These are phyloP conservation scores for Gambusia affinis DNA, from an alignment of 2,113 vertebrate genomes.

Conservation along the genomic window DNA sequence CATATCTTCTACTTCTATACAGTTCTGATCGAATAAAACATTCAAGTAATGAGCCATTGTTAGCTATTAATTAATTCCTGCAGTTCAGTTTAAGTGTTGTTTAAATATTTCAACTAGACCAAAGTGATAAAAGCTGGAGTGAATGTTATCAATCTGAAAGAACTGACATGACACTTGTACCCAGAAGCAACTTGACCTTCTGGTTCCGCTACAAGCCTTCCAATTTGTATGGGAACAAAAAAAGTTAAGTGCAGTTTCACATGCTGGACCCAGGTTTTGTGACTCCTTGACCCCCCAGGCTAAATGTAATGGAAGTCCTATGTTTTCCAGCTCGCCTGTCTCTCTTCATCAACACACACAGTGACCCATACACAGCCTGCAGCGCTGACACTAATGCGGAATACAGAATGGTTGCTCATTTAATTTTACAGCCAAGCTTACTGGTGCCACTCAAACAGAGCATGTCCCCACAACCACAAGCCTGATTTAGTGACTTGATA, in stretches of 20 bases:
- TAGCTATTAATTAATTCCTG: neutral
- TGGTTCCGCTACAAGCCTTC: conserved; percentile 11
- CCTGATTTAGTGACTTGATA: conserved; percentile 28
- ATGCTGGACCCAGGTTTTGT: conserved; percentile 1
- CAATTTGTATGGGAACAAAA: neutral
- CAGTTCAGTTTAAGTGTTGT: neutral
- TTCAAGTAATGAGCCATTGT: neutral
- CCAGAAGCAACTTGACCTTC: conserved; percentile 10
- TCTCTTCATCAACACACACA: conserved; percentile 60
- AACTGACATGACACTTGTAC: neutral
- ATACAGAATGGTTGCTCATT: conserved; percentile 44
- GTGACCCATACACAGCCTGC: conserved; percentile 50
- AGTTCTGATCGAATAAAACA: neutral
- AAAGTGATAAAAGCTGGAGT: neutral
- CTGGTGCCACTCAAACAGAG: conserved; percentile 47
- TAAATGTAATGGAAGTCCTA: conserved; percentile 55
- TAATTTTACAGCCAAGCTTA: conserved; percentile 43
- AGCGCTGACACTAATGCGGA: conserved; percentile 50
- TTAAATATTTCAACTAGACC: neutral
- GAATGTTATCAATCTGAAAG: conserved; percentile 2
- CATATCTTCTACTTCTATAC: neutral
- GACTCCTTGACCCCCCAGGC: conserved; percentile 26
- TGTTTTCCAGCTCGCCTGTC: conserved; percentile 52
- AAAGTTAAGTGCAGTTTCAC: conserved; percentile 30
- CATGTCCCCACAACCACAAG: conserved; percentile 7